These are phyloP conservation scores for Antheraea pernyi DNA, from an alignment of 1,140 invertebrate genomes.

Conservation along the genomic window DNA sequence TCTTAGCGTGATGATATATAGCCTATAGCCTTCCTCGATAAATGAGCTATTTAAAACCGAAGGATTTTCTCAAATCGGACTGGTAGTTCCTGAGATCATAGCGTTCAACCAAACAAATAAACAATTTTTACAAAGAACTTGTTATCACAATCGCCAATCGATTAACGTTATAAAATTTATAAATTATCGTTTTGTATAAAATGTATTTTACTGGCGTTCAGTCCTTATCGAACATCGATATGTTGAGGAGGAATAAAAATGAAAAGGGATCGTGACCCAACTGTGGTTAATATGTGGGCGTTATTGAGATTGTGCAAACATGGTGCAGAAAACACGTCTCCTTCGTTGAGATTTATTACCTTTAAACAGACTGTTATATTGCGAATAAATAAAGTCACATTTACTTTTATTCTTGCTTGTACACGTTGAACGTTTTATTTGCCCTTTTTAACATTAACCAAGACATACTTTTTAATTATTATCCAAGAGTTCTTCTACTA, in stretches of 20 bases:
- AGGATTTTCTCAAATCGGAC: no score
- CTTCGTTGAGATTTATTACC: constrained; percentile 10
- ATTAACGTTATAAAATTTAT: not conserved
- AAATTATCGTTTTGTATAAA: not conserved
- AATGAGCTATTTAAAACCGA: no score
- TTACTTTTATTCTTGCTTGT: not conserved
- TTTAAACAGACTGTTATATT: constrained; percentile 9
- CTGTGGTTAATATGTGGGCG: constrained; percentile 22
- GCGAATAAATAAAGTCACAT: constrained; percentile 7
- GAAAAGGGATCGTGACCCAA: constrained; percentile 20
- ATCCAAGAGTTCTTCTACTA: no score
- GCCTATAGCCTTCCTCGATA: no score
- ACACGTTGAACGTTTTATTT: not conserved
- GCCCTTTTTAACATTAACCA: not conserved
- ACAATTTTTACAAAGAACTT: not conserved
- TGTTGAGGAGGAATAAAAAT: constrained; percentile 6
- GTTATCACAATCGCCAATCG: not conserved
- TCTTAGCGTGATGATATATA: no score
- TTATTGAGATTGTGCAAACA: constrained; percentile 15
- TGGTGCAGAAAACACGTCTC: constrained; percentile 11
- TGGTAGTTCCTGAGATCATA: no score
- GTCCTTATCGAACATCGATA: not conserved
- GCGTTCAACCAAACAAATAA: no score
- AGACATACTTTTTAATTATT: not conserved
- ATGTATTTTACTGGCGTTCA: constrained; percentile 2